phyloP scores from a whole-genome alignment of 2,888 invertebrate species.

The Achlya flavicornis region DNA sequence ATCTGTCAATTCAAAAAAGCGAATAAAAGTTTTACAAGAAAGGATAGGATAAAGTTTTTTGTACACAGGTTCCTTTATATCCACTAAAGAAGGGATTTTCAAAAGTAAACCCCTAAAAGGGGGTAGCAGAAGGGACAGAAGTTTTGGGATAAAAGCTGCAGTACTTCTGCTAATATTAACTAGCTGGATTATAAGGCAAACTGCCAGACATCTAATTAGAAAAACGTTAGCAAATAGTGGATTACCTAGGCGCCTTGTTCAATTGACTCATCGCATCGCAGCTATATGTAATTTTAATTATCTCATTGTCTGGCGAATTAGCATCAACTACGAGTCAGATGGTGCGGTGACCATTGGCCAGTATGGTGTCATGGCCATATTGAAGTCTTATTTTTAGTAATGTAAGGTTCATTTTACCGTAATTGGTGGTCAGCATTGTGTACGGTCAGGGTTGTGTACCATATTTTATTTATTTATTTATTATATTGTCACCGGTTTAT shows the following conservation, averaged over 20 bases:
- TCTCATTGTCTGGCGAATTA: conserved; percentile 3
- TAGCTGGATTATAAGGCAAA: not conserved
- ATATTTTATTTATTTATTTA: too few relatives aligned
- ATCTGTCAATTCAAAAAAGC: too few relatives aligned
- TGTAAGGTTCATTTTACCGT: conserved; percentile 12
- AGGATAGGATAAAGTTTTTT: too few relatives aligned
- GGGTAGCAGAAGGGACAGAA: too few relatives aligned
- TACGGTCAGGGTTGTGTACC: conserved; percentile 37
- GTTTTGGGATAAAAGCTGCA: too few relatives aligned
- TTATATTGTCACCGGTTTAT: conserved; percentile 31
- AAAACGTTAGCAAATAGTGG: not conserved
- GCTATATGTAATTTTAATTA: conserved; percentile 1
- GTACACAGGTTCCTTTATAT: too few relatives aligned
- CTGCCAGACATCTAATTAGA: not conserved
- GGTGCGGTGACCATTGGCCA: conserved; percentile 2
- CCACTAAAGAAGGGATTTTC: too few relatives aligned
- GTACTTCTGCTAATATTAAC: too few relatives aligned
- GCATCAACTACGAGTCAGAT: conserved; percentile 5
- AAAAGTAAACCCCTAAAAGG: too few relatives aligned
- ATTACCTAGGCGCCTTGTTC: not conserved
- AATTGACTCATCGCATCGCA: not conserved
- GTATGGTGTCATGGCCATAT: not conserved
- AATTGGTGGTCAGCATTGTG: conserved; percentile 29
- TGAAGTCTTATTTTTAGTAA: not conserved
- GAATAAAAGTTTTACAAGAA: too few relatives aligned